Evolutionary conservation across 2,888 invertebrate species (phyloP), one percentile per base, ranked within the genome.

Genomic region (Papilio protenor): DNA sequence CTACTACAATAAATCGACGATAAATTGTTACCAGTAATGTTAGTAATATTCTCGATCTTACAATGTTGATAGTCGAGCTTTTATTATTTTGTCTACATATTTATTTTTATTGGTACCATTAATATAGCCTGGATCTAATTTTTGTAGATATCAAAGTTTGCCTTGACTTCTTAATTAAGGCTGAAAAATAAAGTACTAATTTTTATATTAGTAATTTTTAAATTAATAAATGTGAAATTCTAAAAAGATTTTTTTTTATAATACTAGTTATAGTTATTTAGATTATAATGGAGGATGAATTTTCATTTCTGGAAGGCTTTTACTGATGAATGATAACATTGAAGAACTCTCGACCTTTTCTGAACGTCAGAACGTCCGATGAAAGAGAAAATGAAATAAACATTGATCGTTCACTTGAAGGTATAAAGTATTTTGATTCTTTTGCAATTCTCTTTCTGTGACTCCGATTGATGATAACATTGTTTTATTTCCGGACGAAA

Each of bases 241-340:
- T 11, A 40, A 66, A 40, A 40, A 11, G 11, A n/a, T 18, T 66
- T 66, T 45, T n/a, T 45, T 11, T 40, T 45, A 40, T 40, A 66
- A 40, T 1, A 45, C 14, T 69, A 69, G 45, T n/a, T n/a, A n/a
- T n/a, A n/a, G n/a, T n/a, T n/a, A n/a, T n/a, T n/a, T n/a, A n/a
- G 66, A 69, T 45, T 69, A 69, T 12, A 69, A 55, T 72, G 55
- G 55, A n/a, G 3, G 72, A 72, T 72, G 55, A 66, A 72, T 33
- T 72, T 52, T 72, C 27, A 72, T 72, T 72, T 72, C 49, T 71
- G 55, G 52, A 72, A 72, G 33, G 18, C 33, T 72, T 49, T 52
- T 55, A 33, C 49, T 72, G 72, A 72, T 72, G 72, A 72, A 72
- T 72, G 72, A 72, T 52, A 72, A 72, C 72, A 55, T 72, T 72